phyloP scores from a whole-genome alignment of 1,140 invertebrate species.

The Diprion similis region DNA sequence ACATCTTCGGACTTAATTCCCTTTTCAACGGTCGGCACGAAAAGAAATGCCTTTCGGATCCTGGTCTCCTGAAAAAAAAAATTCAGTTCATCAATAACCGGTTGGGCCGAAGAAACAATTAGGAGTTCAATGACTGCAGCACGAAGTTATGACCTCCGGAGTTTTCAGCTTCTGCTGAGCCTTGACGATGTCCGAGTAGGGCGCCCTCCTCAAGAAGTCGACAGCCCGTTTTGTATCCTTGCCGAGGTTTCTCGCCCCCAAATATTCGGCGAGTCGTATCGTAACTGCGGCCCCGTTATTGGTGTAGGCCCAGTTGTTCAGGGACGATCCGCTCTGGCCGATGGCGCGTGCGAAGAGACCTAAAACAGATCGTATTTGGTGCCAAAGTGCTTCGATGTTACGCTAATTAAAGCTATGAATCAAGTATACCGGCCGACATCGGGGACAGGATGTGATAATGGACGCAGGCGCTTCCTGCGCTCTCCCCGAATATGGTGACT shows the following conservation, averaged over 20 bases:
- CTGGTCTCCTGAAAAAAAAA: neutral
- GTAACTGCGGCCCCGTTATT: constrained; percentile 28
- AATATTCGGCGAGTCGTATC: neutral
- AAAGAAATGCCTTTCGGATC: neutral
- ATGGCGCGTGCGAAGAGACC: constrained; percentile 69
- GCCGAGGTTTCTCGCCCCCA: neutral
- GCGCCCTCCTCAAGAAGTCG: neutral
- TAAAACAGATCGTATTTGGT: neutral
- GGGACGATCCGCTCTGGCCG: constrained; percentile 70
- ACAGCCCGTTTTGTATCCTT: neutral
- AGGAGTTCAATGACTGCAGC: constrained; percentile 25
- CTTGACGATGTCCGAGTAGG: constrained; percentile 6
- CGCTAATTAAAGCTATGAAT: neutral
- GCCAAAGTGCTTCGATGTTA: neutral
- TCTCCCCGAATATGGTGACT: constrained; percentile 66
- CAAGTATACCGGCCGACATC: constrained; percentile 46
- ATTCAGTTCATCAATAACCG: neutral
- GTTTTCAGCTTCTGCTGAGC: neutral
- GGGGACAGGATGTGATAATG: constrained; percentile 63
- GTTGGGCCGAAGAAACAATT: constrained; percentile 46
- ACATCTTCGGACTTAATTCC: constrained; percentile 7
- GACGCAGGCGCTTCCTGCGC: constrained; percentile 60
- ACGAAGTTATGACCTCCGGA: neutral
- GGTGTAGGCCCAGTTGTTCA: constrained; percentile 65
- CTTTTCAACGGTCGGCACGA: constrained; percentile 17